Evolutionary conservation across 1,140 invertebrate species (phyloP).

Genomic region (Ceratina australensis): DNA sequence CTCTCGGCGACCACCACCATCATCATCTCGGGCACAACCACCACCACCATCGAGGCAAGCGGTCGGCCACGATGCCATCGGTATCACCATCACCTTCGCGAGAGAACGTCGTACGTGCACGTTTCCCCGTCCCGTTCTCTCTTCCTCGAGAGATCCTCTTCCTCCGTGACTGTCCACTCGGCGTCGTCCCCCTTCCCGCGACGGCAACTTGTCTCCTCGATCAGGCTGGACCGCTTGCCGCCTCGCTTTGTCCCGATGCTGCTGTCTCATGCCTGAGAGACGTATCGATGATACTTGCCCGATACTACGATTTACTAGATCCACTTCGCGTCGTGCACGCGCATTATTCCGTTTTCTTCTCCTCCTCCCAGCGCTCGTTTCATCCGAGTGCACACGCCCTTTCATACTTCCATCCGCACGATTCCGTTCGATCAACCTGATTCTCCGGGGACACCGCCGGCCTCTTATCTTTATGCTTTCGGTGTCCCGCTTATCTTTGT

Average conservation of each 20-base stretch:
- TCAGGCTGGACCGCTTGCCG: slow-evolving; percentile 44
- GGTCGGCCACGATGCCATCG: slow-evolving; percentile 39
- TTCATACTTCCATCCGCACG: neutral
- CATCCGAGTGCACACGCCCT: neutral
- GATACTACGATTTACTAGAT: neutral
- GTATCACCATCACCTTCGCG: slow-evolving; percentile 54
- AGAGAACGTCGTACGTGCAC: slow-evolving; percentile 35
- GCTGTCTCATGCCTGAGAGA: slow-evolving; percentile 3
- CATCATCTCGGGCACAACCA: slow-evolving; percentile 55
- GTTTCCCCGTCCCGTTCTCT: slow-evolving; percentile 20
- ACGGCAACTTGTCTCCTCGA: slow-evolving; percentile 47
- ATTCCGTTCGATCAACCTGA: slow-evolving; percentile 2
- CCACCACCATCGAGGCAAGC: slow-evolving; percentile 31
- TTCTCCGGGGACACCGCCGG: too few relatives aligned
- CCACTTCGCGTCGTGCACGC: neutral
- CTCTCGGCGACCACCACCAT: slow-evolving; percentile 58
- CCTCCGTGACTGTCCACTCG: slow-evolving; percentile 15
- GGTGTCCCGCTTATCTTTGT: neutral
- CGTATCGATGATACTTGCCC: slow-evolving; percentile 5
- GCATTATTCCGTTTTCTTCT: neutral
- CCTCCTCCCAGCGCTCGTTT: neutral
- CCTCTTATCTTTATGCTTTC: neutral
- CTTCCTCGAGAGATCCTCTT: slow-evolving; percentile 35
- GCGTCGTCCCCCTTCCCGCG: slow-evolving; percentile 27
- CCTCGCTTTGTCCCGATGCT: slow-evolving; percentile 15